Evolutionary conservation across 2,797 vertebrate species (phyloP).

Genomic region (Poeciliopsis gracilis): DNA sequence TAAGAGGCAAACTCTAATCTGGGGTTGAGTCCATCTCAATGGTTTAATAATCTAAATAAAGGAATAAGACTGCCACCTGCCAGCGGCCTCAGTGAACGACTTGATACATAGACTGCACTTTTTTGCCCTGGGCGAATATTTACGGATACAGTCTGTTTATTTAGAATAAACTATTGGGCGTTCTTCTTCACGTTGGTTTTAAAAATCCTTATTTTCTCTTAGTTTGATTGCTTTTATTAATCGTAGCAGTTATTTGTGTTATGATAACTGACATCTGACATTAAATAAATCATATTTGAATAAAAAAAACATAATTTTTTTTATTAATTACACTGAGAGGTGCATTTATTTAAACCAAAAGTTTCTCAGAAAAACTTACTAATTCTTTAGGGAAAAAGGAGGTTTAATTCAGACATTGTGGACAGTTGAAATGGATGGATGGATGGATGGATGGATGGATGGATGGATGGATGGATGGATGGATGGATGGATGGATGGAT

Average conservation of each 20-base stretch:
- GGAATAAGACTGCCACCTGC: neutral
- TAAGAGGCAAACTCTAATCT: rapidly evolving
- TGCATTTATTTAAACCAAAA: neutral
- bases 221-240: neutral
- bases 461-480: too few species aligned
- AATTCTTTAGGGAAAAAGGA: neutral
- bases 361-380: neutral
- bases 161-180: neutral
- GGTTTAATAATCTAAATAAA: rapidly evolving
- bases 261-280: too few species aligned
- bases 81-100: conserved; percentile 29
- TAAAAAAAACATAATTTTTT: neutral
- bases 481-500: too few species aligned
- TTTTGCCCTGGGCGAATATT: neutral
- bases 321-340: neutral
- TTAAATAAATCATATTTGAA: neutral
- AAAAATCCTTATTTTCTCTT: neutral
- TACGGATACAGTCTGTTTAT: neutral
- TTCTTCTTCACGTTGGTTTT: neutral
- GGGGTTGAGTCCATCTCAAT: neutral
- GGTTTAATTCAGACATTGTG: neutral
- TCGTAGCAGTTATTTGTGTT: neutral
- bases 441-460: too few species aligned
- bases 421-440: neutral
- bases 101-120: neutral